phyloP scores from a whole-genome alignment of 2,797 vertebrate species.

The Argya squamiceps region DNA sequence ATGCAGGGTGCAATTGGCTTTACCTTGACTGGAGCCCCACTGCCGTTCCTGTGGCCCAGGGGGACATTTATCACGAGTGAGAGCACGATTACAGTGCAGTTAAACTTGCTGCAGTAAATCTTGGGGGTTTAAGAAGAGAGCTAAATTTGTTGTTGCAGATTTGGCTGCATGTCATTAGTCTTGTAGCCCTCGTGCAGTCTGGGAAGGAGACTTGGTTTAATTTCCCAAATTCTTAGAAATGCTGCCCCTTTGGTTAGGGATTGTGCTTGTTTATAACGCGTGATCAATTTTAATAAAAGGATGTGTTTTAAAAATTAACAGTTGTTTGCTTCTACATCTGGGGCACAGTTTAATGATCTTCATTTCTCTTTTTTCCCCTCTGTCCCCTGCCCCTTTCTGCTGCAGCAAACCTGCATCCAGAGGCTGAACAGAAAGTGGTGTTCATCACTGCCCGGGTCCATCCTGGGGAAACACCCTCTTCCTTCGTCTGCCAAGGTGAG shows the following conservation, averaged over 20 bases:
- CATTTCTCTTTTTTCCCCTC: background rate
- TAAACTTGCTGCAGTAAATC: background rate
- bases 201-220: background rate
- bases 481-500: conserved; percentile 97
- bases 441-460: conserved; percentile 94
- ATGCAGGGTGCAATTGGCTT: conserved; percentile 13
- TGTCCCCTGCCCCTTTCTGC: background rate
- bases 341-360: conserved; percentile 20
- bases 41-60: background rate
- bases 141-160: background rate
- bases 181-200: background rate
- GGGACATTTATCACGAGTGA: conserved; percentile 7
- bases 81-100: conserved; percentile 11
- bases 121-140: background rate
- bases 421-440: conserved; percentile 89
- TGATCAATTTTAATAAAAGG: conserved; percentile 27
- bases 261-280: background rate
- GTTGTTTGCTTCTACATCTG: background rate
- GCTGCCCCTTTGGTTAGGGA: background rate
- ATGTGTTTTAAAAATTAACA: conserved; percentile 19
- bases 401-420: conserved; percentile 83
- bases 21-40: background rate
- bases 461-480: conserved; percentile 96
- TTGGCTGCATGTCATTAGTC: background rate
- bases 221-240: background rate